These are phyloP conservation scores for Megalops atlanticus DNA, from an alignment of 2,113 vertebrate species.

Conservation along the genomic window DNA sequence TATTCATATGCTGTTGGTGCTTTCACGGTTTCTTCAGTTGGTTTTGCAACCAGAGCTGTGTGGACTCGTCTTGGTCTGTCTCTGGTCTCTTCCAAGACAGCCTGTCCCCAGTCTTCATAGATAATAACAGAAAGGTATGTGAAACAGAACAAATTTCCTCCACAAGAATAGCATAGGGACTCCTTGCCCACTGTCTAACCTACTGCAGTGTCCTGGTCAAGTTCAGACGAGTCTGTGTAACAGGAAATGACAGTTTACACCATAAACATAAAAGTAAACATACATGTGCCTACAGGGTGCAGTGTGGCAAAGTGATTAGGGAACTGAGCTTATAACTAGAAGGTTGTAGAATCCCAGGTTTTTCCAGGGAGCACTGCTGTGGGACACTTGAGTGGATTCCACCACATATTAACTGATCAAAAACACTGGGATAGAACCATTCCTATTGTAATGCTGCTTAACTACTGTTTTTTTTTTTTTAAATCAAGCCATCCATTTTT, in stretches of 20 bases:
- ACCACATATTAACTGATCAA: no score
- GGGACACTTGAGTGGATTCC: not conserved
- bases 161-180: not conserved
- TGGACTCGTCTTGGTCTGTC: no score
- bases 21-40: no score
- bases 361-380: not conserved
- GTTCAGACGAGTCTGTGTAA: not conserved
- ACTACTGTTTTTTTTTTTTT: no score
- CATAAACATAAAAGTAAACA: not conserved
- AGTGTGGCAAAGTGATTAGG: not conserved
- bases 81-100: no score
- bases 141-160: not conserved
- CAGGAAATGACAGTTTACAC: not conserved
- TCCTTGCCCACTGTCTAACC: not conserved
- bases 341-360: not conserved
- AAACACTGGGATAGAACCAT: no score
- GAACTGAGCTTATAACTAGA: not conserved
- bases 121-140: not conserved
- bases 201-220: not conserved
- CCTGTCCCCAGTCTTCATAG: not conserved
- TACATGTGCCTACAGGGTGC: not conserved
- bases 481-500: no score
- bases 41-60: no score
- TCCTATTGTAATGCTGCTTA: no score
- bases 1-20: no score